A percentile compares a stretch with the other conserved stretches of the same genome.
Evolutionary conservation across 2,888 invertebrate species (phyloP).

Genomic region (Folsomia manolachei): DNA sequence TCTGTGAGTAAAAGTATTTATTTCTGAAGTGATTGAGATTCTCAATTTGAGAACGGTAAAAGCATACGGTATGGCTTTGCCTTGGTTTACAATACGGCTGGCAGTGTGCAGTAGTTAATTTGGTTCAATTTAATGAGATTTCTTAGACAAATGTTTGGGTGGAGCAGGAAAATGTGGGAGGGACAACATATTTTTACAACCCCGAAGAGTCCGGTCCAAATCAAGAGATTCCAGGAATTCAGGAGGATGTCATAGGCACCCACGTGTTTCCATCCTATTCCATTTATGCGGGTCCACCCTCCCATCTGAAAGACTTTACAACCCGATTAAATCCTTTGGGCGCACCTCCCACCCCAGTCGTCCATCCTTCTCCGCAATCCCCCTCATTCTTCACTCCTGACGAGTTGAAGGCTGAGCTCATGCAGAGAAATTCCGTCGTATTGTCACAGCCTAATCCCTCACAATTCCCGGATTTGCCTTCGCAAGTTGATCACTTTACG

Average conservation of each 20-base stretch:
- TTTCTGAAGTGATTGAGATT: no score
- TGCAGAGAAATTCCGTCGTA: slow-evolving; percentile 70
- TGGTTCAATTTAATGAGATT: not conserved
- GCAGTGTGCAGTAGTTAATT: not conserved
- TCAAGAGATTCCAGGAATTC: slow-evolving; percentile 24
- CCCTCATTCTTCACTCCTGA: slow-evolving; percentile 78
- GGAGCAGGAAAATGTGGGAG: slow-evolving; percentile 80
- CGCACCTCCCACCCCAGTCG: slow-evolving; percentile 42
- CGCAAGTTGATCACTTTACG: slow-evolving; percentile 85
- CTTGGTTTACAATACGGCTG: no score
- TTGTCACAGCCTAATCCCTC: slow-evolving; percentile 72
- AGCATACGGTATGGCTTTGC: no score
- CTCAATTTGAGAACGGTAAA: not conserved
- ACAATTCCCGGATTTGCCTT: slow-evolving; percentile 71
- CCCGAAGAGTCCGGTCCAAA: slow-evolving; percentile 51
- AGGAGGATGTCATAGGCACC: slow-evolving; percentile 37
- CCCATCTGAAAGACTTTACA: slow-evolving; percentile 58
- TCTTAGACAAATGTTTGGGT: slow-evolving; percentile 34
- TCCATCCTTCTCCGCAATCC: slow-evolving; percentile 43
- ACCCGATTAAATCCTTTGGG: slow-evolving; percentile 24
- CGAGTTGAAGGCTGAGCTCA: slow-evolving; percentile 73
- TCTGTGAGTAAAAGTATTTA: no score
- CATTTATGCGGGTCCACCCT: slow-evolving; percentile 65
- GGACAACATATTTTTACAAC: slow-evolving; percentile 89
- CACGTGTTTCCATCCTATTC: slow-evolving; percentile 56